Base-by-base conservation (phyloP, 2,797 vertebrate species). In the Girardinus metallicus region DNA sequence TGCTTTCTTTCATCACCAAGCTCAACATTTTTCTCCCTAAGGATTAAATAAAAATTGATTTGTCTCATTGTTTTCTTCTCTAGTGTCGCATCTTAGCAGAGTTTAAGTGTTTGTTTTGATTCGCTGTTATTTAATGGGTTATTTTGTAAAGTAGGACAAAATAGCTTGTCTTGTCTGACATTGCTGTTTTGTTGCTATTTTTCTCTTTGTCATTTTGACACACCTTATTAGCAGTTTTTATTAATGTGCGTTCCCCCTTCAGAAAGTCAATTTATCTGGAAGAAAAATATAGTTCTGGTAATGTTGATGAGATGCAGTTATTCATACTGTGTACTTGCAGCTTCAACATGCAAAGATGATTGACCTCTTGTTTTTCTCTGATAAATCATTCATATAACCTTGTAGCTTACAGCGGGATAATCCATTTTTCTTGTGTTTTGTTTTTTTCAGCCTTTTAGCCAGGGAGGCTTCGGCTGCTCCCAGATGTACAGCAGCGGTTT, bases 401-500 rank as follows among this genome's bases (percentile, higher is more conserved):
- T 51, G 34, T 2, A 21, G 16, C 51, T 26, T 72, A 23, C 55
- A 41, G 60, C n/a, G 21, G 51, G 15, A 10, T 62, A 29, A 83
- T 46, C 60, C 0, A 39, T 43, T 62, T 78, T 74, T 73, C 62
- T 39, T 83, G 18, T 84, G 26, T 88, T 75, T 68, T 68, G 62
- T 66, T 75, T 26, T 26, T 70, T 70, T 41, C 88, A 96, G 96
- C 94, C 96, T 57, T 95, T 95, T 72, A 92, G 92, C 79, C 95
- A 97, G 96, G 96, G 97, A 9, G 96, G 96, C 44, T 99, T 98
- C 0, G 95, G 96, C 92, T 97, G 97, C 71, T 97, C 98, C 29
- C 98, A 97, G 95, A 97, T 99, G 95, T 99, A 98, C 93, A 97
- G 94, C 95, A 96, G 92, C 93, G 95, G 93, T 90, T 99, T 98